Evolutionary conservation across 2,888 invertebrate species (phyloP), one percentile per base, ranked within the genome.

Genomic region (Melipona bicolor): DNA sequence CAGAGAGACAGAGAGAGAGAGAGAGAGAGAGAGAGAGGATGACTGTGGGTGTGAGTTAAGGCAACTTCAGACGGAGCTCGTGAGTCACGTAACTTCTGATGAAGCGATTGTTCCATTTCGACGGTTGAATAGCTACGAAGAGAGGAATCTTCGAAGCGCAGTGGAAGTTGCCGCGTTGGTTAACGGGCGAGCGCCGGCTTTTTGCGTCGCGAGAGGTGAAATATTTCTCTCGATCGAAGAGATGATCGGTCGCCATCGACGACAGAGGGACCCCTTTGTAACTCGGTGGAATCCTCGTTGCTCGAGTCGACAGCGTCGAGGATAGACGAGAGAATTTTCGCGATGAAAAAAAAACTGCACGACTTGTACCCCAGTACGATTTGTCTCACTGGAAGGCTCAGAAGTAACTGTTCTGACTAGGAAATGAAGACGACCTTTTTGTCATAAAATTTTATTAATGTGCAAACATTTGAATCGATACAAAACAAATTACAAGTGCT

Each of bases 81-180:
- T 27, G 74, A 65, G 65, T 75, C 74, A 65, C 74, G 74, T 67
- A 75, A 75, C 74, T 65, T 75, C 64, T 75, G 74, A 75, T 54
- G 74, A 75, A 75, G 54, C 74, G 65, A 75, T 67, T 75, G 74
- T 75, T 75, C 74, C 64, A 52, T 69, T 64, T 21, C 54, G 21
- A 65, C 24, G 52, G 24, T 43, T 43, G 24, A 67, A 67, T 36
- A 24, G 65, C 13, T 43, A 27, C 65, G 74, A 75, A 75, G 65
- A 56, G 64, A 65, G 36, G 65, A 27, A 75, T 75, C 65, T 75
- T 75, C 15, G 65, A n/a, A 13, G 5, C 4, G 4, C 27, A 19
- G 32, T 50, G 21, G 27, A 32, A 61, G 49, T 65, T 36, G n/a
- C 65, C 19, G 65, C n/a, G 43, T 36, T 43, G 19, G 49, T 73